Conservation (phyloP, 2,113 vertebrate genomes). For the Trogon melanurus region DNA sequence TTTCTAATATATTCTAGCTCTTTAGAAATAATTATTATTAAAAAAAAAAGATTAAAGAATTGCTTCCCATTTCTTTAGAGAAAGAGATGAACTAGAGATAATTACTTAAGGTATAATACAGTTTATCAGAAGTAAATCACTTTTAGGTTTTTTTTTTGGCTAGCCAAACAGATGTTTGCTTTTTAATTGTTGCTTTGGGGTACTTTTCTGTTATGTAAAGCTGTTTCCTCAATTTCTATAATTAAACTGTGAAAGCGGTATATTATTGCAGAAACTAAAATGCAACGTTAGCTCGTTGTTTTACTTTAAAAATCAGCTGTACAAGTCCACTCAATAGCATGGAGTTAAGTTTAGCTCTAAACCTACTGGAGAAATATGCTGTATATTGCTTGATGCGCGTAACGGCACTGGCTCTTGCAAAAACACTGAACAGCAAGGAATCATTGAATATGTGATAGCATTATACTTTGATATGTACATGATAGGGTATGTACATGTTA, state of each 20-base stretch:
- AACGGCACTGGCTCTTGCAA: neutral
- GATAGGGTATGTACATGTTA: neutral
- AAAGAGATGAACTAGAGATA: constrained; percentile 5
- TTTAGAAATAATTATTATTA: neutral
- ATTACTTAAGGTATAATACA: neutral
- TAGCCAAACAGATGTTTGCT: constrained; percentile 3
- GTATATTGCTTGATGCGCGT: neutral
- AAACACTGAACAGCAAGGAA: neutral
- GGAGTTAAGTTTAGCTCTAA: neutral
- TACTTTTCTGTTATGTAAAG: constrained; percentile 14
- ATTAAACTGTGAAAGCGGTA: neutral
- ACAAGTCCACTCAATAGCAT: neutral
- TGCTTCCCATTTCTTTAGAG: neutral
- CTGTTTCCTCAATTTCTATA: neutral
- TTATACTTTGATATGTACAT: neutral
- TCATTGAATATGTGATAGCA: neutral
- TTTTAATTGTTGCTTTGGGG: constrained; percentile 1
- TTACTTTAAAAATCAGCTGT: neutral
- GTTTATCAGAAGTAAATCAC: constrained; percentile 14
- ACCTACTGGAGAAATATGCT: neutral
- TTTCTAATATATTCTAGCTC: neutral
- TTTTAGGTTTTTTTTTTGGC: neutral
- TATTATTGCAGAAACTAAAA: neutral
- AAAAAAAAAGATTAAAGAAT: constrained; percentile 9
- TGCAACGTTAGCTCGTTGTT: neutral